Conservation (phyloP, 2,113 vertebrate genomes). For the Noctilio leporinus region DNA sequence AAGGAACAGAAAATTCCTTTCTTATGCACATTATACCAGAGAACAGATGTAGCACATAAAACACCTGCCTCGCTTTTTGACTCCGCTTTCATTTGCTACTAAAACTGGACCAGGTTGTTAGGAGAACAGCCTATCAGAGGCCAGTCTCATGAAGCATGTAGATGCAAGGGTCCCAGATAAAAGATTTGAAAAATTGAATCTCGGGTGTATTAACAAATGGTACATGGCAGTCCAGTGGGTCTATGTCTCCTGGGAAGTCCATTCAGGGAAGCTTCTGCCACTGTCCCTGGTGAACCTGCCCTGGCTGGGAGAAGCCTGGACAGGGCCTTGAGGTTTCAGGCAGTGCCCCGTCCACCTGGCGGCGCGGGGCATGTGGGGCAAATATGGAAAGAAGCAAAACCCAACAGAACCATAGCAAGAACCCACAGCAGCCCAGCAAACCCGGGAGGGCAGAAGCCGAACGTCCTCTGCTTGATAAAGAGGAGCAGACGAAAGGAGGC, state of each 20-base stretch:
- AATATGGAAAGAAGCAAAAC: too few species aligned
- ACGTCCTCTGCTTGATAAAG: background rate
- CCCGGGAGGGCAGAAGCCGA: background rate
- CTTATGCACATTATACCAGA: background rate
- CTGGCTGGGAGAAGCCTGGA: fast-evolving
- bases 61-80: background rate
- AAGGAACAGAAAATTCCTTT: constrained; percentile 11
- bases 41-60: constrained; percentile 9
- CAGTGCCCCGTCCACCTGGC: background rate
- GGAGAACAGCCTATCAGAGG: background rate
- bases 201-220: background rate
- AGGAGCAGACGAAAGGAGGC: fast-evolving
- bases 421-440: background rate
- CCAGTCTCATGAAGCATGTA: background rate
- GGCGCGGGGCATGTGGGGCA: fast-evolving
- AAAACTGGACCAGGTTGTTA: background rate
- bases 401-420: background rate
- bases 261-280: fast-evolving
- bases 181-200: background rate
- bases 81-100: background rate
- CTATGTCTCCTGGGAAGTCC: background rate
- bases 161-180: background rate
- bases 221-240: fast-evolving
- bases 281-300: fast-evolving
- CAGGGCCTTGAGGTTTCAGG: background rate